A percentile compares a stretch with the other conserved stretches of the same genome.
Conservation (phyloP, 1,140 invertebrate species). For the Nasonia giraulti region DNA sequence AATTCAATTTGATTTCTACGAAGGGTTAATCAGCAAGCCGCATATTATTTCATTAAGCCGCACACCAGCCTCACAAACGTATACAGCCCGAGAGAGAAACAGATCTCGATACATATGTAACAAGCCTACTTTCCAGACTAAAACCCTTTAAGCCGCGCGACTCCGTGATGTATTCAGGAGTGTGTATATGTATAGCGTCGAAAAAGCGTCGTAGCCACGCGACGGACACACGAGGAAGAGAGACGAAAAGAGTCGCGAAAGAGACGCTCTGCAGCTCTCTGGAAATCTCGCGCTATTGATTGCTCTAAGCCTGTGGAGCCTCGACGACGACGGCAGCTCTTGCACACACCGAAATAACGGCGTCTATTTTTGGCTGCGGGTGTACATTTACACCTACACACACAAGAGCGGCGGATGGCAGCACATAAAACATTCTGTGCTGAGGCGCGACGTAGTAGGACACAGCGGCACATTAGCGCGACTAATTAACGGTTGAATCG, state of each 20-base stretch:
- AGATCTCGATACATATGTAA: background rate
- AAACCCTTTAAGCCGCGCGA: background rate
- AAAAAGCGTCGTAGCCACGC: background rate
- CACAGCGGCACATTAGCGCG: background rate
- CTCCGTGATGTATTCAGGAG: background rate
- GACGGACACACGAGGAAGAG: background rate
- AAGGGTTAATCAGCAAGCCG: background rate
- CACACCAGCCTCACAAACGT: too few relatives aligned
- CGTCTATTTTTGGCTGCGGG: conserved; percentile 4
- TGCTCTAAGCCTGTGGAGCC: conserved; percentile 13
- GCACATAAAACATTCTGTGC: background rate
- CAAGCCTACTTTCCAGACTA: background rate
- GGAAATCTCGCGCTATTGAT: conserved; percentile 31
- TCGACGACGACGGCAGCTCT: background rate
- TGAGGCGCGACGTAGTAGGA: background rate
- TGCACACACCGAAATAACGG: conserved; percentile 17
- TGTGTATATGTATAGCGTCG: too few relatives aligned
- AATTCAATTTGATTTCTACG: background rate
- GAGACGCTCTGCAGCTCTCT: background rate
- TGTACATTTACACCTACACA: background rate
- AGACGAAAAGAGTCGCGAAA: background rate
- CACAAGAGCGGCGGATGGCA: background rate
- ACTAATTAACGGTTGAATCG: conserved; percentile 12
- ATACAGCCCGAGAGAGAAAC: too few relatives aligned
- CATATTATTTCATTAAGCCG: background rate